These are phyloP conservation scores for Bergia sp. DNA, from an alignment of 92 coral and sea anemone genomes.

Conservation along the genomic window DNA sequence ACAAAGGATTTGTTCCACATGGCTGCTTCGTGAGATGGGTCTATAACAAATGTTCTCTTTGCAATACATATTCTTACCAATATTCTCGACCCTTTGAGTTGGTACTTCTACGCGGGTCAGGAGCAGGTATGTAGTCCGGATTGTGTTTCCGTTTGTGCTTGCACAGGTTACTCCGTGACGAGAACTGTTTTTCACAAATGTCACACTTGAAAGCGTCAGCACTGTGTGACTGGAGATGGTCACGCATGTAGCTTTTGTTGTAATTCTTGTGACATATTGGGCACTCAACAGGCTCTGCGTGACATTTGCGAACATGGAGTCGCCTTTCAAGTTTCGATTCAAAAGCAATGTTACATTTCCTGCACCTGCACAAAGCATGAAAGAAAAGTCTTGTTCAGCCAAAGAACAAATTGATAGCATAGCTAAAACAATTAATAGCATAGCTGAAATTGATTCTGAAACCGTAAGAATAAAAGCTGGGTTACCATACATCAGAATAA, in stretches of 20 bases:
- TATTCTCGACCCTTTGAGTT: not conserved
- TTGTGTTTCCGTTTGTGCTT: slow-evolving; percentile 79
- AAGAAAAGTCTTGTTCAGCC: not conserved
- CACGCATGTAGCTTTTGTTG: slow-evolving; percentile 60
- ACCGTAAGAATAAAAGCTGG: too few relatives aligned
- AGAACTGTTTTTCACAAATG: slow-evolving; percentile 73
- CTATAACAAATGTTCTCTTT: too few relatives aligned
- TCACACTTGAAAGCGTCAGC: slow-evolving; percentile 74
- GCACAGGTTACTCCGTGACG: slow-evolving; percentile 78
- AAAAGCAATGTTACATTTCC: slow-evolving; percentile 62
- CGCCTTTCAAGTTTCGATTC: slow-evolving; percentile 49
- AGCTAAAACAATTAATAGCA: too few relatives aligned
- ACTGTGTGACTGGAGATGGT: slow-evolving; percentile 64
- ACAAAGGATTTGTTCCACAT: too few relatives aligned
- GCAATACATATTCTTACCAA: not conserved
- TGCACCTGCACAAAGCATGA: slow-evolving; percentile 43
- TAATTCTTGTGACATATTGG: slow-evolving; percentile 73
- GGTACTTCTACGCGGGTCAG: slow-evolving; percentile 16
- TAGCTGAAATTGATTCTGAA: too few relatives aligned
- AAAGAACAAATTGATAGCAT: too few relatives aligned
- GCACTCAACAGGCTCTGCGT: slow-evolving; percentile 53
- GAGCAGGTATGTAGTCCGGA: slow-evolving; percentile 67
- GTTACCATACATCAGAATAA: too few relatives aligned
- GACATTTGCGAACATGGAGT: slow-evolving; percentile 56
- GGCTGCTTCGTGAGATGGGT: too few relatives aligned